Percentiles rank a stretch among this genome's conserved stretches.
phyloP scores from a whole-genome alignment of 2,113 vertebrate genomes.

The Oreochromis tanganicae region DNA sequence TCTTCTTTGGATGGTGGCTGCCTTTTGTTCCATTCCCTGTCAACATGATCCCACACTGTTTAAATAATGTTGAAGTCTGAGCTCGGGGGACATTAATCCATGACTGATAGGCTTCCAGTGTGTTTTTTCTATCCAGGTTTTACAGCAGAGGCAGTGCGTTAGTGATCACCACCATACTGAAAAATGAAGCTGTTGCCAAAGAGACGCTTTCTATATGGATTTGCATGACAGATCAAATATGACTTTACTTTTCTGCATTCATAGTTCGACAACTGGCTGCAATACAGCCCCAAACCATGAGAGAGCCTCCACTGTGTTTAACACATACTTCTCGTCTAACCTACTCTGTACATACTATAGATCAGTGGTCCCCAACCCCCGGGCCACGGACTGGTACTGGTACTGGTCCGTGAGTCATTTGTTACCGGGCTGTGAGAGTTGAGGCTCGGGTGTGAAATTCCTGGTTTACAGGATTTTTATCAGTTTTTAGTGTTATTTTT shows the following conservation, averaged over 20 bases:
- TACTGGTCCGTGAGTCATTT: background rate
- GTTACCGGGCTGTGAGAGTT: background rate
- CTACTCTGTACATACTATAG: background rate
- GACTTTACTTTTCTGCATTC: background rate
- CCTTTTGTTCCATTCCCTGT: background rate
- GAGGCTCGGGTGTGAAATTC: background rate
- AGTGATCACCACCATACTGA: background rate
- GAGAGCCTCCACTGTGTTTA: background rate
- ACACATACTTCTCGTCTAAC: background rate
- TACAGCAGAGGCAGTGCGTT: background rate
- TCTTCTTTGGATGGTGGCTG: background rate
- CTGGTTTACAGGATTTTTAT: background rate
- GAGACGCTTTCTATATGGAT: background rate
- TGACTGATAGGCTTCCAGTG: background rate
- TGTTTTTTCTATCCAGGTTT: background rate
- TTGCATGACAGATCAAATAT: background rate
- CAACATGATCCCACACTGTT: background rate
- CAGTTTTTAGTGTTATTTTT: background rate
- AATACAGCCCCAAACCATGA: background rate
- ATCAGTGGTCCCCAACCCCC: background rate
- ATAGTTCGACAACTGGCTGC: background rate
- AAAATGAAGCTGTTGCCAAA: background rate
- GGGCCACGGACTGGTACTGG: background rate
- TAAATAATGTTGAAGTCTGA: background rate
- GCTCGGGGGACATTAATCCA: background rate